Evolutionary conservation across 2,797 vertebrate genomes (phyloP).

Genomic region (Danio kyathit): DNA sequence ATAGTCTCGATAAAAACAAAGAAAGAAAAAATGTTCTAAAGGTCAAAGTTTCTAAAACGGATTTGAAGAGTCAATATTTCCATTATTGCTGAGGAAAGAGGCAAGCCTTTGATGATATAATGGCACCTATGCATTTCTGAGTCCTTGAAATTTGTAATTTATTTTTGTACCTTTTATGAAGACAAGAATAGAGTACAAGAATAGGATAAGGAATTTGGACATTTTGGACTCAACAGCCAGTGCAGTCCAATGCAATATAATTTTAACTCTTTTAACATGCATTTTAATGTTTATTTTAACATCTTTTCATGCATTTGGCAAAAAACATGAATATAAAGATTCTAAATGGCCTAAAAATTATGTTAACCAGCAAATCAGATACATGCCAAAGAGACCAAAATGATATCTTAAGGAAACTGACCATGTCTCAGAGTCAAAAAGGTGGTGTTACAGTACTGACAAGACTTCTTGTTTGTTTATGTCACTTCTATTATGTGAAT

Average conservation of each 20-base stretch:
- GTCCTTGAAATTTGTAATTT: not conserved
- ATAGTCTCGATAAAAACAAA: not conserved
- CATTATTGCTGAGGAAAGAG: not conserved
- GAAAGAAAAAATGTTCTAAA: not conserved
- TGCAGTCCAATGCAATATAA: too few species aligned
- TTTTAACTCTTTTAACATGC: too few species aligned
- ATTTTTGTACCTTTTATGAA: not conserved
- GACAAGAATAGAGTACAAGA: not conserved
- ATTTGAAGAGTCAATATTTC: not conserved
- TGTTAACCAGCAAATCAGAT: not conserved
- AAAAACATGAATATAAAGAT: not conserved
- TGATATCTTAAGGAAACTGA: not conserved
- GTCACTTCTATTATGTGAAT: not conserved
- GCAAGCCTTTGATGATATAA: not conserved
- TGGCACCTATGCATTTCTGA: not conserved
- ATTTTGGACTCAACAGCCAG: too few species aligned
- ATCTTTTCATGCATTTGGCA: too few species aligned
- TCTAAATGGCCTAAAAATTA: not conserved
- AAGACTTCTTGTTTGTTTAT: not conserved
- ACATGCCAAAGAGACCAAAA: constrained; percentile 19
- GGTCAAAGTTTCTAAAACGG: not conserved
- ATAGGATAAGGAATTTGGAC: not conserved
- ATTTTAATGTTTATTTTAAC: too few species aligned
- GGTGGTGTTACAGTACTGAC: too few species aligned
- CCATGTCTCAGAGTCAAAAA: not conserved